Conservation (phyloP, 2,113 vertebrate genomes). For the Myiozetetes cayanensis region DNA sequence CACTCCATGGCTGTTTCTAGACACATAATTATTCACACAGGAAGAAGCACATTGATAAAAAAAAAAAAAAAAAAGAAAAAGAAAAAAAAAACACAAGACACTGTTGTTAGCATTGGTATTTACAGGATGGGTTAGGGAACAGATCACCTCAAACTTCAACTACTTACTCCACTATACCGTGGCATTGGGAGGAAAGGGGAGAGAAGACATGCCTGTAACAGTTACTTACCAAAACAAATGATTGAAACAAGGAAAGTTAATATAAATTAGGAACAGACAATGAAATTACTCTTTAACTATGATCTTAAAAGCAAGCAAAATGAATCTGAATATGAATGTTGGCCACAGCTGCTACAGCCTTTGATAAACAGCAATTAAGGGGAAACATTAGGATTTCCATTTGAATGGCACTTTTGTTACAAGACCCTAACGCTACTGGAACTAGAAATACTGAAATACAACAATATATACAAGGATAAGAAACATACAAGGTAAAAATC, state of each 20-base stretch:
- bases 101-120: constrained; percentile 84
- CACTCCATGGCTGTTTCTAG: constrained; percentile 98
- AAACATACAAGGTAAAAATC: not conserved
- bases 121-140: constrained; percentile 77
- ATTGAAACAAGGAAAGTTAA: constrained; percentile 55
- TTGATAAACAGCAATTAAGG: not conserved
- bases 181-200: not conserved
- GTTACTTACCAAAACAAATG: constrained; percentile 69
- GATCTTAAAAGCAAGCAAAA: constrained; percentile 54
- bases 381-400: not conserved
- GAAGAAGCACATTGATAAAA: constrained; percentile 76
- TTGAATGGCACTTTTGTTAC: not conserved
- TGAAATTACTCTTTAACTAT: constrained; percentile 39
- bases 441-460: not conserved
- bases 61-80: not conserved
- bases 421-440: not conserved
- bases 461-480: not conserved
- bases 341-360: constrained; percentile 20
- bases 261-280: constrained; percentile 59
- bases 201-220: constrained; percentile 15
- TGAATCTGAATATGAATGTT: constrained; percentile 32
- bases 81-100: constrained; percentile 80
- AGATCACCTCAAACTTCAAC: constrained; percentile 66
- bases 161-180: not conserved
- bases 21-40: constrained; percentile 82